Evolutionary conservation across 2,888 invertebrate species (phyloP).

Genomic region (Diaphora mendica): DNA sequence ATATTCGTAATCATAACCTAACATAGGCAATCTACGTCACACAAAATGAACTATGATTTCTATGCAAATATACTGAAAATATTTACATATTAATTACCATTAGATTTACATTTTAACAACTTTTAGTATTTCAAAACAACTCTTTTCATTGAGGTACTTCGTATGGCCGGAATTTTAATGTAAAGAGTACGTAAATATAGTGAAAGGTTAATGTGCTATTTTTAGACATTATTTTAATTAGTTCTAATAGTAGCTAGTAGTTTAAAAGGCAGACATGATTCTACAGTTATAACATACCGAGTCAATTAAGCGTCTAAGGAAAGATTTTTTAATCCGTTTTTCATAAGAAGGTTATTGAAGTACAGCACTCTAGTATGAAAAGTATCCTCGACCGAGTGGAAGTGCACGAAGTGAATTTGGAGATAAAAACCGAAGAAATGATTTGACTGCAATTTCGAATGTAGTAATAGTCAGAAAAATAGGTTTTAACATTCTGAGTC

Average conservation of each 20-base stretch:
- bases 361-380: too few species aligned
- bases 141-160: constrained; percentile 5
- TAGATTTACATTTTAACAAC: constrained; percentile 22
- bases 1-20: neutral
- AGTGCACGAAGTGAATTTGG: too few species aligned
- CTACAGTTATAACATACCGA: neutral
- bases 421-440: too few species aligned
- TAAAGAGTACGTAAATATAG: neutral
- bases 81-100: constrained; percentile 22
- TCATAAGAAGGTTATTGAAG: neutral
- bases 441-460: too few species aligned
- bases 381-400: too few species aligned
- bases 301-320: neutral
- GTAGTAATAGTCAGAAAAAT: too few species aligned
- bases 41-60: constrained; percentile 16
- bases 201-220: constrained; percentile 4
- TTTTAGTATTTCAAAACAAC: constrained; percentile 15
- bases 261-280: neutral
- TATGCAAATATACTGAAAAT: constrained; percentile 11
- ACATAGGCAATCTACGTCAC: constrained; percentile 2
- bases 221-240: neutral
- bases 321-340: neutral
- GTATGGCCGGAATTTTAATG: neutral
- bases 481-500: too few species aligned
- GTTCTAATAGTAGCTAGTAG: neutral